A percentile compares a stretch with the other conserved stretches of the same genome.
phyloP scores from a whole-genome alignment of 2,797 vertebrate genomes.

The Argya squamiceps region DNA sequence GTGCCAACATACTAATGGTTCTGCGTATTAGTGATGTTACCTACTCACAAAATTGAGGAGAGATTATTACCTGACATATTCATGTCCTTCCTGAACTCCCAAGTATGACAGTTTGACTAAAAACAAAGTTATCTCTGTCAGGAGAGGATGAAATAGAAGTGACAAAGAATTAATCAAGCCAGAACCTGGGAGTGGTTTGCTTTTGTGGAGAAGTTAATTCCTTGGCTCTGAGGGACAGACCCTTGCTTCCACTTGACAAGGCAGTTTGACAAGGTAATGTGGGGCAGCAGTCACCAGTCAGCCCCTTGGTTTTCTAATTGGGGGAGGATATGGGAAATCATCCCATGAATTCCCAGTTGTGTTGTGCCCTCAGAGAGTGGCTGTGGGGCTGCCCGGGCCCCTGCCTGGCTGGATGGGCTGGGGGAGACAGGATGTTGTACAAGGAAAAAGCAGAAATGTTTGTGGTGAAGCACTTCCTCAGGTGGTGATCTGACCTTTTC shows the following conservation, averaged over 20 bases:
- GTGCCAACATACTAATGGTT: conserved; percentile 46
- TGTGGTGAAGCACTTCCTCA: neutral
- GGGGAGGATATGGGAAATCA: neutral
- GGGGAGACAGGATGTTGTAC: neutral
- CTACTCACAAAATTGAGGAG: conserved; percentile 54
- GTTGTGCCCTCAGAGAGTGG: neutral
- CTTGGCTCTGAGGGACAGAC: neutral
- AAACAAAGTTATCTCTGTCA: conserved; percentile 70
- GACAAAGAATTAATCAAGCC: conserved; percentile 67
- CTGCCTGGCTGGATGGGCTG: neutral
- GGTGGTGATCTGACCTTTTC: neutral
- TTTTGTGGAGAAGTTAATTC: neutral
- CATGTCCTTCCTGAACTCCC: conserved; percentile 59
- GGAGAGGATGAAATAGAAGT: conserved; percentile 21
- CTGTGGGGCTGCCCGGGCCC: neutral
- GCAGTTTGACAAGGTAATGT: fast-evolving
- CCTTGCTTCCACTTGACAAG: neutral
- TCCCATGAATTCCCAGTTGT: neutral
- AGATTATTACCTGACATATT: conserved; percentile 69
- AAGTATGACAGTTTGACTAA: conserved; percentile 54
- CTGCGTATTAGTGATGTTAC: conserved; percentile 65
- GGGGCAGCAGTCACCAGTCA: too few relatives aligned
- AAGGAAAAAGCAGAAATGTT: neutral
- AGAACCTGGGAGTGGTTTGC: neutral
- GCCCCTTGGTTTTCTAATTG: neutral